phyloP scores from a whole-genome alignment of 2,888 invertebrate species.

The Drosophila fulvimacula region DNA sequence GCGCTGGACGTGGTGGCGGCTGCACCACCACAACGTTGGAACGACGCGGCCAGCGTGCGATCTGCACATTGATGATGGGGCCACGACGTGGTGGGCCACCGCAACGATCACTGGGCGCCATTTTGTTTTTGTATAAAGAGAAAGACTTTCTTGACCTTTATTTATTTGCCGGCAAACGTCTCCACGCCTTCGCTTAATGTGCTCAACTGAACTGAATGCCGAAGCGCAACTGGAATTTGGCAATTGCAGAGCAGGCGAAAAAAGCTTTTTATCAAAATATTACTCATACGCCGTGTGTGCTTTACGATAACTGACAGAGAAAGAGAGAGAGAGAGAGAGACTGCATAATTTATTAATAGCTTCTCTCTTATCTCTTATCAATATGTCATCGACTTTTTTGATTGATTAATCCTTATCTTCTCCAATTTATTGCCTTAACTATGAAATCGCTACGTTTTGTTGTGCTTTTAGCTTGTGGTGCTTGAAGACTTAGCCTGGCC shows the following conservation, averaged over 20 bases:
- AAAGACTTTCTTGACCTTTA: neutral
- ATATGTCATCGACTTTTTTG: neutral
- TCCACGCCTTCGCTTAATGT: slow-evolving; percentile 33
- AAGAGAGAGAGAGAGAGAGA: neutral
- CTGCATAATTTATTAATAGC: slow-evolving; percentile 11
- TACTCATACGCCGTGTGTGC: slow-evolving; percentile 54
- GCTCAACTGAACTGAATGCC: slow-evolving; percentile 34
- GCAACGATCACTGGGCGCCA: slow-evolving; percentile 69
- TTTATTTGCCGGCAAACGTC: slow-evolving; percentile 33
- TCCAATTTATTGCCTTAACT: neutral
- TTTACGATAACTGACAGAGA: slow-evolving; percentile 17
- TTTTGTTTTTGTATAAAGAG: slow-evolving; percentile 13
- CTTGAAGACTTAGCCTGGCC: too few relatives aligned
- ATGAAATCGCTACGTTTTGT: neutral
- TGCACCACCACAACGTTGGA: slow-evolving; percentile 71
- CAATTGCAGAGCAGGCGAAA: slow-evolving; percentile 2
- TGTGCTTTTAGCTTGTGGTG: neutral
- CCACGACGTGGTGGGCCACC: slow-evolving; percentile 73
- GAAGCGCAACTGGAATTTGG: neutral
- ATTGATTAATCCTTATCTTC: neutral
- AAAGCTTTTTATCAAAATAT: slow-evolving; percentile 38
- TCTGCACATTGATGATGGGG: slow-evolving; percentile 75
- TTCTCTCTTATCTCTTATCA: neutral
- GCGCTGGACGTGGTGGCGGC: slow-evolving; percentile 56
- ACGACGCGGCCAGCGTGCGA: slow-evolving; percentile 75